These are phyloP conservation scores for Neodiprion virginianus DNA, from an alignment of 1,140 invertebrate species.

Conservation along the genomic window DNA sequence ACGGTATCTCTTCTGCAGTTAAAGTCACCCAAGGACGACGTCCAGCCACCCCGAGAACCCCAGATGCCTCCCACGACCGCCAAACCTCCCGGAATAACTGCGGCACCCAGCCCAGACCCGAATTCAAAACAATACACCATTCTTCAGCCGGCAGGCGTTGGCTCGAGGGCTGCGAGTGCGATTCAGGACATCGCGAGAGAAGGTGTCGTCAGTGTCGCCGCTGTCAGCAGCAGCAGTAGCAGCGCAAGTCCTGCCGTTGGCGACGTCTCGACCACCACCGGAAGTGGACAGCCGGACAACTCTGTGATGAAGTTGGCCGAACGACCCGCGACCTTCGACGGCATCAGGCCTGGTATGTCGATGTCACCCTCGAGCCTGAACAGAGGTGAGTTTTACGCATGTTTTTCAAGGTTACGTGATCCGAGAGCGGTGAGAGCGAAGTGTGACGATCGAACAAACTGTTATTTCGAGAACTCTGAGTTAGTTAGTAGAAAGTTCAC, in stretches of 20 bases:
- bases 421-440: background rate
- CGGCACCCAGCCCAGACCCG: slow-evolving; percentile 63
- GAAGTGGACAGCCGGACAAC: slow-evolving; percentile 53
- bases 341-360: slow-evolving; percentile 56
- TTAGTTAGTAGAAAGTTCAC: background rate
- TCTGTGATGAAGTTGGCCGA: slow-evolving; percentile 55
- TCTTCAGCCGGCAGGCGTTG: slow-evolving; percentile 78
- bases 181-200: slow-evolving; percentile 77
- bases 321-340: slow-evolving; percentile 50
- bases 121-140: slow-evolving; percentile 79
- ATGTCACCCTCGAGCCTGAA: slow-evolving; percentile 77
- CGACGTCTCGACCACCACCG: slow-evolving; percentile 56
- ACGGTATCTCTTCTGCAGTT: slow-evolving; percentile 57
- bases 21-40: slow-evolving; percentile 59
- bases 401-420: background rate
- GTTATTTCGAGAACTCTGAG: background rate
- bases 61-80: slow-evolving; percentile 23
- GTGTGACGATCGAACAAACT: background rate
- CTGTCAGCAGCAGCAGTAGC: slow-evolving; percentile 64
- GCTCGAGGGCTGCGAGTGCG: slow-evolving; percentile 78
- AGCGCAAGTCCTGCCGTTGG: slow-evolving; percentile 35
- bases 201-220: slow-evolving; percentile 69
- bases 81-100: slow-evolving; percentile 35
- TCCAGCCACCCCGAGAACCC: slow-evolving; percentile 34
- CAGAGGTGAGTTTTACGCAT: slow-evolving; percentile 69